Percentiles rank a stretch among this genome's conserved stretches.
Evolutionary conservation across 2,888 invertebrate species (phyloP).

Genomic region (Epinotia nisella): DNA sequence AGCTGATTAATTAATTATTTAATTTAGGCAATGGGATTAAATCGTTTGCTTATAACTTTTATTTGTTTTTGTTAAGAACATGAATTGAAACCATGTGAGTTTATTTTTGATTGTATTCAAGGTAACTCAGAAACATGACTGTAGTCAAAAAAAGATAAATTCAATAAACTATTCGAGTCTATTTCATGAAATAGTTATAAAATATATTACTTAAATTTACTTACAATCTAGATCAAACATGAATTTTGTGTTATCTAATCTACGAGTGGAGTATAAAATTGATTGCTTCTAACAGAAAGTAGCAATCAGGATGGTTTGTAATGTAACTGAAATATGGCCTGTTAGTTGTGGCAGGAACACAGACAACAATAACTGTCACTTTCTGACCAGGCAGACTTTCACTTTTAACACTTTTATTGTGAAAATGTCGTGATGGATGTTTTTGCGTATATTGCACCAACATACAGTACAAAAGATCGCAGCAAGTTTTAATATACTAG

Average conservation of each 20-base stretch:
- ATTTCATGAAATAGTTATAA: conserved; percentile 14
- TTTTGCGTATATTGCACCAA: not conserved
- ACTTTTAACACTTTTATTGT: conserved; percentile 47
- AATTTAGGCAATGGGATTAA: too few relatives aligned
- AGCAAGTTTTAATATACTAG: conserved; percentile 5
- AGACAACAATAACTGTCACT: conserved; percentile 36
- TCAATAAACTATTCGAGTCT: not conserved
- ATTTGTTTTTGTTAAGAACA: not conserved
- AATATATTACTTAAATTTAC: conserved; percentile 28
- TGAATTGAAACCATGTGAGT: not conserved
- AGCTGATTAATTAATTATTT: too few relatives aligned
- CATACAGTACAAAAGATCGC: conserved; percentile 5
- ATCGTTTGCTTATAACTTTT: too few relatives aligned
- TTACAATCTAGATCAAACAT: conserved; percentile 41
- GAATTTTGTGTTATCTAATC: conserved; percentile 43
- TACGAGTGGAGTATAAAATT: conserved; percentile 39
- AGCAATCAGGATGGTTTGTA: conserved; percentile 26
- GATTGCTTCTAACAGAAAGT: conserved; percentile 41
- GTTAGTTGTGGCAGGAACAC: conserved; percentile 2
- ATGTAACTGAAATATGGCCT: conserved; percentile 12
- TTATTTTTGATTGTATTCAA: not conserved
- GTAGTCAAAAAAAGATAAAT: not conserved
- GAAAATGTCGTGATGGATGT: conserved; percentile 17
- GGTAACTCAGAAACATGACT: not conserved
- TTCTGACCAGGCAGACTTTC: conserved; percentile 49